Base-by-base conservation (phyloP, 2,888 invertebrate species). In the Temnothorax rugatulus region DNA sequence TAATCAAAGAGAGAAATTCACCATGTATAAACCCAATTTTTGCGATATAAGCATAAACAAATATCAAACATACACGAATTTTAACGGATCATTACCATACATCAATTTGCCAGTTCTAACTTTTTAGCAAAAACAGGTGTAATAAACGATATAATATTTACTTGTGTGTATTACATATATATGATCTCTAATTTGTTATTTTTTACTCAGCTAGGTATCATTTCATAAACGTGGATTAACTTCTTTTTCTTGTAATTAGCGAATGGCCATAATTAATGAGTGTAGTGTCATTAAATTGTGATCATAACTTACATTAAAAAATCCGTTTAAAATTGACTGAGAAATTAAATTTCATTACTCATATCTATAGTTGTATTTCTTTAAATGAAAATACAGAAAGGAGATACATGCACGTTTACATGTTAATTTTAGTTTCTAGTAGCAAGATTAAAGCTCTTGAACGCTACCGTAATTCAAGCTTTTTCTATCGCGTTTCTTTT, bases 401-500 rank as follows among this genome's bases (percentile, higher is more conserved):
- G 15, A 59, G 21, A 71, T 73, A 73, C 73, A 41, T 25, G 11
- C 54, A 11, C 71, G 79, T 71, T 71, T 79, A 71, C 79, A 79
- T 34, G 44, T 81, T 81, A 81, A 79, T 71, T 79, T 71, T 21
- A 77, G 63, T 38, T 68, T 41, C 54, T 29, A 50, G 71, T 59
- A 79, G 79, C 73, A 59, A 47, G 47, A 59, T 52, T 73, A 59
- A 71, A 71, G 73, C 79, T 59, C 73, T 73, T 59, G 47, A 73
- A 71, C 73, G 47, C 79, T 15, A 21, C 44, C 25, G 79, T 79
- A 79, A 79, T 71, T 84, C 34, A 71, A 79, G 79, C 79, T 47
- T 79, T 79, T 84, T 74, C 74, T 84, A 64, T 73, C 64, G 50
- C 71, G 50, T 47, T 83, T 57, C 18, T 63, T 54, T 71, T 71